A percentile compares a stretch with the other conserved stretches of the same genome.
These are phyloP conservation scores for Centrocercus urophasianus DNA, from an alignment of 2,113 vertebrate species.

Conservation along the genomic window DNA sequence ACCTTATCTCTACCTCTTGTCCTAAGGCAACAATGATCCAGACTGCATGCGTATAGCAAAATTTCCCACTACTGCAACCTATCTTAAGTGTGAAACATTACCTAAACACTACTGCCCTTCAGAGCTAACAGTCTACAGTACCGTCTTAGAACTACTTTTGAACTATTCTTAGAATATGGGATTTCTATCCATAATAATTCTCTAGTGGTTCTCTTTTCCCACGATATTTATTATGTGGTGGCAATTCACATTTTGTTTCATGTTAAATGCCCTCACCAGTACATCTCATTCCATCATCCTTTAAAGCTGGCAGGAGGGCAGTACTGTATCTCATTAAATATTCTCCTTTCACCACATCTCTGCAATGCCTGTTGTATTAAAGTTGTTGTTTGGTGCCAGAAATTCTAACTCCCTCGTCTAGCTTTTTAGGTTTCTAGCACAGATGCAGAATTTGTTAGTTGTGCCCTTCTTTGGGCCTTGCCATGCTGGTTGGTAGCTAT, in stretches of 20 bases:
- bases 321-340: neutral
- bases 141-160: neutral
- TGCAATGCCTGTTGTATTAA: neutral
- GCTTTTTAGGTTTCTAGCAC: neutral
- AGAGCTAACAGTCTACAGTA: neutral
- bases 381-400: neutral
- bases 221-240: neutral
- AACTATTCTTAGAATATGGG: neutral
- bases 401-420: neutral
- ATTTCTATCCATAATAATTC: neutral
- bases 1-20: neutral
- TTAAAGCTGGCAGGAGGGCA: conserved; percentile 4
- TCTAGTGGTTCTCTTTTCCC: neutral
- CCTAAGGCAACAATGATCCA: neutral
- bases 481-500: neutral
- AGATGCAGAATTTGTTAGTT: neutral
- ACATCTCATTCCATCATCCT: neutral
- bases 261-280: neutral
- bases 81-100: neutral
- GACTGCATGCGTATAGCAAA: neutral
- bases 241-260: neutral
- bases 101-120: neutral
- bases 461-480: neutral
- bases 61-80: neutral
- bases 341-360: neutral